Percentiles rank a stretch among this genome's conserved stretches.
Evolutionary conservation across 1,140 invertebrate species (phyloP).

Genomic region (Calosoma granatense): DNA sequence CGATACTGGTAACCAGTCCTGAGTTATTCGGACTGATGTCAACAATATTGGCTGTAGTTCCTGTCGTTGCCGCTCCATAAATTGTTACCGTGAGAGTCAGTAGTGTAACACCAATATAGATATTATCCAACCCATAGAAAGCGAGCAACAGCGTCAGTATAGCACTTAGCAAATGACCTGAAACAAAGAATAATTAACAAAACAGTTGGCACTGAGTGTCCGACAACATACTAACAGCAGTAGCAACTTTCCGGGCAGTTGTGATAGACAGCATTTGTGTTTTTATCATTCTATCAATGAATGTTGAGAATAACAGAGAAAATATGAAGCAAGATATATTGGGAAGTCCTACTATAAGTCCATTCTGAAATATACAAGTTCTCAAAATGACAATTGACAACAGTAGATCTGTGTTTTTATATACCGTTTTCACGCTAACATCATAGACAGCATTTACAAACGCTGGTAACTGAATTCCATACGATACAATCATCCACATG

Average conservation of each 20-base stretch:
- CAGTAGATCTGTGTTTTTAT: neutral
- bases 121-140: neutral
- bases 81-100: slow-evolving; percentile 10
- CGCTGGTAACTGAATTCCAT: slow-evolving; percentile 49
- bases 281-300: slow-evolving; percentile 12
- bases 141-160: too few relatives aligned
- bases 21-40: slow-evolving; percentile 20
- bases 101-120: slow-evolving; percentile 12
- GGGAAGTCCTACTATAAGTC: slow-evolving; percentile 14
- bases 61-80: slow-evolving; percentile 17
- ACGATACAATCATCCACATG: slow-evolving; percentile 37
- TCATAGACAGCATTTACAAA: slow-evolving; percentile 49
- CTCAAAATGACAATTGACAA: neutral
- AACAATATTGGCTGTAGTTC: slow-evolving; percentile 18
- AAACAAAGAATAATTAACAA: slow-evolving; percentile 11
- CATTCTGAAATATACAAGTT: slow-evolving; percentile 14
- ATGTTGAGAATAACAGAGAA: slow-evolving; percentile 13
- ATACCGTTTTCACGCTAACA: slow-evolving; percentile 45
- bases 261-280: slow-evolving; percentile 13
- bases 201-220: slow-evolving; percentile 15
- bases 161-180: too few relatives aligned
- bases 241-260: slow-evolving; percentile 13
- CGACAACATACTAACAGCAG: slow-evolving; percentile 13
- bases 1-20: slow-evolving; percentile 14
- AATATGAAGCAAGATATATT: slow-evolving; percentile 16